phyloP scores from a whole-genome alignment of 2,113 vertebrate species.

The Arenaria interpres region DNA sequence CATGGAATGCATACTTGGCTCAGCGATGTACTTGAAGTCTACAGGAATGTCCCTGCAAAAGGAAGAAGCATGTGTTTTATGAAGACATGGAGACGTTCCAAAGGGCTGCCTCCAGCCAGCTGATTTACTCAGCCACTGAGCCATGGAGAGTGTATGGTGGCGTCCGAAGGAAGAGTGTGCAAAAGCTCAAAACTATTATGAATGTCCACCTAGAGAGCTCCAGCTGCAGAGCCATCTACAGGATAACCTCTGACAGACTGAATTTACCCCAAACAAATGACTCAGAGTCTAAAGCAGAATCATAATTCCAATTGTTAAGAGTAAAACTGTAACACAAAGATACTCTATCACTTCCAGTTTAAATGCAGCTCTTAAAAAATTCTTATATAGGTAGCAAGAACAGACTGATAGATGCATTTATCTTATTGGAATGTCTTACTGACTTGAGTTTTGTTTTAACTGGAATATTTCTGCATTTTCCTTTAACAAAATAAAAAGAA shows the following conservation, averaged over 20 bases:
- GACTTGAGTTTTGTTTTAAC: neutral
- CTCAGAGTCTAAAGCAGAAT: neutral
- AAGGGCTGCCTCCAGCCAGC: neutral
- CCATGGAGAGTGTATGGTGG: neutral
- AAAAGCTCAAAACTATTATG: neutral
- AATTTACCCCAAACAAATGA: neutral
- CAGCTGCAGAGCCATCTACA: neutral
- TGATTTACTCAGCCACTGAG: neutral
- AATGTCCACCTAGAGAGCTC: neutral
- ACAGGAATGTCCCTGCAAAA: conserved; percentile 97
- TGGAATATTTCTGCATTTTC: neutral
- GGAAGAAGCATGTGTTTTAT: conserved; percentile 52
- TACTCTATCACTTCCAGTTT: neutral
- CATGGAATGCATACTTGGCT: conserved; percentile 99
- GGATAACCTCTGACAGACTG: neutral
- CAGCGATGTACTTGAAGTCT: conserved; percentile 99
- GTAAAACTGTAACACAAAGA: neutral
- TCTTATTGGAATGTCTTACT: neutral
- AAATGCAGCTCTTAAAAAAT: neutral
- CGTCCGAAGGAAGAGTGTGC: neutral
- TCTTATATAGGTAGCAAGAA: neutral
- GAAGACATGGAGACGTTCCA: conserved; percentile 18
- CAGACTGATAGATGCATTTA: neutral
- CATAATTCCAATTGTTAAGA: neutral
- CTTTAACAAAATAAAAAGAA: neutral